These are phyloP conservation scores for Chelon labrosus DNA, from an alignment of 2,797 vertebrate genomes.

Conservation along the genomic window DNA sequence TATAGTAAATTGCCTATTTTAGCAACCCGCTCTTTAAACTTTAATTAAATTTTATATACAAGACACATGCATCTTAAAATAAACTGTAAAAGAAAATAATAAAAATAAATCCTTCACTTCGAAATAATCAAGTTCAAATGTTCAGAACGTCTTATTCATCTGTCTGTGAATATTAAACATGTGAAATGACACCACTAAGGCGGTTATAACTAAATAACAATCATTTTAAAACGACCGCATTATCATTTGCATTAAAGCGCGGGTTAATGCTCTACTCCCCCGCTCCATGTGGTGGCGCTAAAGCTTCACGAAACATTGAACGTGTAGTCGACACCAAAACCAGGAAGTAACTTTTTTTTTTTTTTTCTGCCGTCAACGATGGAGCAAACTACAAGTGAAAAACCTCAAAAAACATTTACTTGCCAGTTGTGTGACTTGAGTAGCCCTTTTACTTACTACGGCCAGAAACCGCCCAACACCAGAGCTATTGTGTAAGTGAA, in stretches of 20 bases:
- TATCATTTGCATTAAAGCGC: no score
- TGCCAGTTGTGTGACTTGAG: slow-evolving; percentile 88
- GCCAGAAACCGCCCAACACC: slow-evolving; percentile 89
- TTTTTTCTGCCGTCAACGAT: slow-evolving; percentile 62
- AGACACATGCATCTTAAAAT: neutral
- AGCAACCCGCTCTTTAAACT: no score
- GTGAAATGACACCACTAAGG: neutral
- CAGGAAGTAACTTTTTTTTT: slow-evolving; percentile 48
- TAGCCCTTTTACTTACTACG: slow-evolving; percentile 85
- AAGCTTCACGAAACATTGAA: slow-evolving; percentile 25
- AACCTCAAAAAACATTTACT: slow-evolving; percentile 78
- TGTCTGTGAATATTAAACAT: neutral
- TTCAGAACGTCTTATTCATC: neutral
- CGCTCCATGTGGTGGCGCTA: slow-evolving; percentile 64
- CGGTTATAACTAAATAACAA: neutral
- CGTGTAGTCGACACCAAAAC: neutral
- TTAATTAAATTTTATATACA: neutral
- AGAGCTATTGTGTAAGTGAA: slow-evolving; percentile 88
- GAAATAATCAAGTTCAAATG: neutral
- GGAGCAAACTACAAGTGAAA: slow-evolving; percentile 58
- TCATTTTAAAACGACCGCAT: neutral
- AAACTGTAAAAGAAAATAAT: neutral
- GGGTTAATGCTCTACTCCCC: slow-evolving; percentile 20
- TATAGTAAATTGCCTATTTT: no score
- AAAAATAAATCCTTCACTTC: no score